Conservation (phyloP, 1,140 invertebrate genomes). For the Anastatus disparis region DNA sequence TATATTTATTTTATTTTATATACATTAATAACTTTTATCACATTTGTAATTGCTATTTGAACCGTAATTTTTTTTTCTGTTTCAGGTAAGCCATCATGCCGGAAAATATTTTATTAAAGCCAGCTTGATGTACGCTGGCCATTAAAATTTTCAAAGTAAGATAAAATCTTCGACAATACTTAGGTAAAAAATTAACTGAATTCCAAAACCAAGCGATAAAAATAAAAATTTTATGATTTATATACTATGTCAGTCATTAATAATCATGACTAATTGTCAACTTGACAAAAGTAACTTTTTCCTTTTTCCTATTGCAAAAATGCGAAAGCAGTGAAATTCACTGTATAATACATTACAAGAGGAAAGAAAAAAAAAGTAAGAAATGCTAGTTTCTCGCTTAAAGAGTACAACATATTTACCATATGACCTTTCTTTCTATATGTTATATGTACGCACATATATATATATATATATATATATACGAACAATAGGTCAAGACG, state of each 20-base stretch:
- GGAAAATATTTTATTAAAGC: neutral
- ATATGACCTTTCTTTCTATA: neutral
- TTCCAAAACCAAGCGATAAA: neutral
- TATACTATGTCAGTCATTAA: neutral
- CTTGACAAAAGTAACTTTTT: neutral
- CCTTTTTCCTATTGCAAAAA: neutral
- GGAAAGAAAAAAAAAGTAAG: too few species aligned
- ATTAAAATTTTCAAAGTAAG: slow-evolving; percentile 3
- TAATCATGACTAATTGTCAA: slow-evolving; percentile 1
- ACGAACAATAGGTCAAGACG: slow-evolving; percentile 19
- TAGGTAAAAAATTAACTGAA: neutral
- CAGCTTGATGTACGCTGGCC: neutral
- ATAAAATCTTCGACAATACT: slow-evolving; percentile 3
- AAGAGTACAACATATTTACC: too few species aligned
- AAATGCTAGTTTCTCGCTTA: too few species aligned
- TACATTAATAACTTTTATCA: neutral
- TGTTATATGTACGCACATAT: too few species aligned
- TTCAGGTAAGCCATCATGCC: slow-evolving; percentile 22
- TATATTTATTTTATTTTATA: too few species aligned
- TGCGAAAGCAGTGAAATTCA: neutral
- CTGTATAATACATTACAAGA: too few species aligned
- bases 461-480: neutral
- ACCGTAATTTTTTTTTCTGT: too few species aligned
- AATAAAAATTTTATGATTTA: neutral
- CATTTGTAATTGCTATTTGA: too few species aligned